Conservation (phyloP, 1,140 invertebrate genomes). For the Lordiphosa stackelbergi region DNA sequence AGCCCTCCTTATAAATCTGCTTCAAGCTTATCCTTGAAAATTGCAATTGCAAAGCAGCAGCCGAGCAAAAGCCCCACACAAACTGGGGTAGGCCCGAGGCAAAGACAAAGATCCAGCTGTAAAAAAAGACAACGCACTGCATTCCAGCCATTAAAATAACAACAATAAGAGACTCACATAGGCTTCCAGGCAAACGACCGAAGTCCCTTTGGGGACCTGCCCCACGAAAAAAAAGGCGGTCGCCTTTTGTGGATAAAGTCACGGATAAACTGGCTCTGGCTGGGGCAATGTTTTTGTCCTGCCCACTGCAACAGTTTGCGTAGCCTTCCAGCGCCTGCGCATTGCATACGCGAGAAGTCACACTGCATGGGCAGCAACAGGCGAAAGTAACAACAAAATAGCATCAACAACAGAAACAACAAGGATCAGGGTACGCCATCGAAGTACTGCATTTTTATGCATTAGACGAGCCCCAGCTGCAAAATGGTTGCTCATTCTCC, state of each 20-base stretch:
- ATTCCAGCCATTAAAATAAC: constrained; percentile 60
- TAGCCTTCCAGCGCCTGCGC: constrained; percentile 60
- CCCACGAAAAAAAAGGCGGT: constrained; percentile 24
- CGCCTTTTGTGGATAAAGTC: constrained; percentile 52
- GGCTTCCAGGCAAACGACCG: constrained; percentile 50
- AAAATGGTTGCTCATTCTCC: constrained; percentile 42
- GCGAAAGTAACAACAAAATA: constrained; percentile 32
- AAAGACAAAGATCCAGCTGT: constrained; percentile 19
- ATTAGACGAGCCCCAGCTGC: constrained; percentile 43
- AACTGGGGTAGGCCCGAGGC: constrained; percentile 21
- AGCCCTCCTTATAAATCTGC: constrained; percentile 71
- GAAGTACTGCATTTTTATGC: constrained; percentile 57
- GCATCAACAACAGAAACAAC: constrained; percentile 6
- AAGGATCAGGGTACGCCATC: constrained; percentile 13
- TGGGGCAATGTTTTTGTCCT: constrained; percentile 59
- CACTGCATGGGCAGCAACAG: constrained; percentile 48
- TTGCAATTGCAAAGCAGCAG: constrained; percentile 69
- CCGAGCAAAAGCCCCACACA: constrained; percentile 7
- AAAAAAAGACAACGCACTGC: constrained; percentile 13
- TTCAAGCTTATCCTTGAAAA: constrained; percentile 76
- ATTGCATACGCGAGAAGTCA: not conserved
- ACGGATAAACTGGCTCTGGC: constrained; percentile 55
- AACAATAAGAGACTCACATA: constrained; percentile 43
- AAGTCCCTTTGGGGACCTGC: constrained; percentile 49
- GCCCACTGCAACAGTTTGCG: constrained; percentile 63